Evolutionary conservation across 1,140 invertebrate species (phyloP), one percentile per base, ranked within the genome.

Genomic region (Pteromalus puparum): DNA sequence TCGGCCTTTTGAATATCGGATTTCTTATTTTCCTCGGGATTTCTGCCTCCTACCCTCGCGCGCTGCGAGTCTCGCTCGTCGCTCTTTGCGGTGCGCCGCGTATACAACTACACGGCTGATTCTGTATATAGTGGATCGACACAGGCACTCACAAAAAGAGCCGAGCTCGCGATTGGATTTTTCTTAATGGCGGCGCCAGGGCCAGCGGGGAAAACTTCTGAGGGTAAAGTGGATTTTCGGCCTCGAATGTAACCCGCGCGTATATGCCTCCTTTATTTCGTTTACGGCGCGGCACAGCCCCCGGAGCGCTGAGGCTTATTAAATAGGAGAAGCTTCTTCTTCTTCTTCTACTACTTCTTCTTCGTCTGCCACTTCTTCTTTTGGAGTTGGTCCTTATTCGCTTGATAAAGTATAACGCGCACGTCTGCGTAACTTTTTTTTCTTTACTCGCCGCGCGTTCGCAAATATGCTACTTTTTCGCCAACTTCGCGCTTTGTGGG

Each of bases 1-100:
- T 70, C 61, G 30, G 5, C 61, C 76, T 80, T 84, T 84, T 79
- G 83, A 74, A 84, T 84, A 81, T 85, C 73, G 72, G 61, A 85
- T 85, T 85, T 81, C 78, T 85, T 68, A 70, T 81, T 76, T 76
- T 68, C 28, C 76, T 65, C 26, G 13, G 48, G n/a, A 28, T 30
- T 26, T 65, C n/a, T 21, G 10, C 30, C 28, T 65, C 46, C 53
- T 65, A 34, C 30, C 76, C 21, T n/a, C n/a, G n/a, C n/a, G n/a
- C n/a, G n/a, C n/a, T n/a, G n/a, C n/a, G n/a, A n/a, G n/a, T n/a
- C n/a, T n/a, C n/a, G n/a, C n/a, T n/a, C 30, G 15, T 0, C 6
- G 1, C 9, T n/a, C 7, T 30, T 24, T n/a, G 28, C 2, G 24
- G n/a, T 15, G 18, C 34, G 7, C 21, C 30, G 15, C 72, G 26